A percentile compares a stretch with the other conserved stretches of the same genome.
phyloP scores from a whole-genome alignment of 2,888 invertebrate genomes.

The Steromphala cineraria region DNA sequence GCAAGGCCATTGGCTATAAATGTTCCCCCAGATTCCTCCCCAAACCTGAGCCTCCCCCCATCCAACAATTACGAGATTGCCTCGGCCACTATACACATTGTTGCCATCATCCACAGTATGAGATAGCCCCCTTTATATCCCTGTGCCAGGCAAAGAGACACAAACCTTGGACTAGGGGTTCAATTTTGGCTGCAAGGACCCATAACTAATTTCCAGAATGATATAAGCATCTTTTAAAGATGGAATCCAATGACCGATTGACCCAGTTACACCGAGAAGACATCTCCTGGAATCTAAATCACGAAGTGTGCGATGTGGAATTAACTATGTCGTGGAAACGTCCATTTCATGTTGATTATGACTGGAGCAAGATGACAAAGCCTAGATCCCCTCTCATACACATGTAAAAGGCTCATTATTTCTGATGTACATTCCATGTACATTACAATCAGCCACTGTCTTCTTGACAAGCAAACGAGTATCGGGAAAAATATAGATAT shows the following conservation, averaged over 20 bases:
- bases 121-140: neutral
- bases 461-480: no score
- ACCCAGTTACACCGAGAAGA: neutral
- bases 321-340: no score
- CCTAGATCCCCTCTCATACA: no score
- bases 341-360: no score
- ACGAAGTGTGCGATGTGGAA: neutral
- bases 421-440: no score
- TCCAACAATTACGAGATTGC: neutral
- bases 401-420: no score
- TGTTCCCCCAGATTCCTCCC: neutral
- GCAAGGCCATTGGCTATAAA: neutral
- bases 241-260: neutral
- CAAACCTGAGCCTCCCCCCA: neutral
- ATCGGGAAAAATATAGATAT: no score
- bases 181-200: neutral
- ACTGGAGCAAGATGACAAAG: no score
- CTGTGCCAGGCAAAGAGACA: neutral
- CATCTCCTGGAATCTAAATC: neutral
- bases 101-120: neutral
- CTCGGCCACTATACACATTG: neutral
- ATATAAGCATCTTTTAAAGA: neutral
- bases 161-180: neutral
- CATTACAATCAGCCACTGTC: no score
- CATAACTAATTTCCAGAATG: neutral